phyloP scores from a whole-genome alignment of 2,113 vertebrate genomes.

The Pseudopodoces humilis region DNA sequence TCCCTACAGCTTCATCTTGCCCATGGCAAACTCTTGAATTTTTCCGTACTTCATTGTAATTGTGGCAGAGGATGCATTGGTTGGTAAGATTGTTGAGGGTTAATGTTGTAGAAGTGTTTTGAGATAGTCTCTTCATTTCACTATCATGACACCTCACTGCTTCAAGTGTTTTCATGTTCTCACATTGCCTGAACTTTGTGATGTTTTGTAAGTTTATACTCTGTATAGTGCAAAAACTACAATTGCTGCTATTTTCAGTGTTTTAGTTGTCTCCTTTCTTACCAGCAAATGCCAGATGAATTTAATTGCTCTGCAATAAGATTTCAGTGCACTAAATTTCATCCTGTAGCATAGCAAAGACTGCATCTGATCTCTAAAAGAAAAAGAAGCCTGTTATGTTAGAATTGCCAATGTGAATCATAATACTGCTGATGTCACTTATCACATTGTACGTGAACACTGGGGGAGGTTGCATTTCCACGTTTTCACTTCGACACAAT shows the following conservation, averaged over 20 bases:
- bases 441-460: fast-evolving
- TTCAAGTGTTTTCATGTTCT: not conserved
- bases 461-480: not conserved
- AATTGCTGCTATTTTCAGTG: not conserved
- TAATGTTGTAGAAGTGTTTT: not conserved
- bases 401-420: not conserved
- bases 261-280: not conserved
- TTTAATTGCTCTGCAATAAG: not conserved
- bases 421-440: not conserved
- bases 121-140: too few species aligned
- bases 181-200: not conserved
- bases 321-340: not conserved
- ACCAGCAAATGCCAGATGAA: not conserved
- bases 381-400: not conserved
- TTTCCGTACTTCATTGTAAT: fast-evolving
- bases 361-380: not conserved
- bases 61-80: not conserved
- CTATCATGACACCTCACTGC: not conserved
- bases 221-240: not conserved
- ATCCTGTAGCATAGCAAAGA: not conserved
- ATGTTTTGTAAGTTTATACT: not conserved
- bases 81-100: not conserved
- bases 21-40: not conserved
- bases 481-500: not conserved
- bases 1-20: not conserved